Conservation (phyloP, 2,888 invertebrate species). For the Subacronicta megacephala region DNA sequence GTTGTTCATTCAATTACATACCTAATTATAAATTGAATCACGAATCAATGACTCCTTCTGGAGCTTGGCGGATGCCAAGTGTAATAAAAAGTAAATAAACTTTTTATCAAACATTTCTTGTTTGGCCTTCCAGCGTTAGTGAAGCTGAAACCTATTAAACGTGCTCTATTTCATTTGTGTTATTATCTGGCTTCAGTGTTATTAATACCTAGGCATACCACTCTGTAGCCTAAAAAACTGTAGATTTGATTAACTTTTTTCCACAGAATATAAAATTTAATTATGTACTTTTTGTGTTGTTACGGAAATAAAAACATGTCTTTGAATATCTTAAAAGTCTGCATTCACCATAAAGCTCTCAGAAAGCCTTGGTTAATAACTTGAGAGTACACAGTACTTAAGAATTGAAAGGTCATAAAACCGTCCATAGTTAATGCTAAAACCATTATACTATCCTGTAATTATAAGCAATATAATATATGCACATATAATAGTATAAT, state of each 20-base stretch:
- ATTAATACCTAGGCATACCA: neutral
- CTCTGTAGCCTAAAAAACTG: too few species aligned
- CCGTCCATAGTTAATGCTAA: conserved; percentile 3
- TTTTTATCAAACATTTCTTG: conserved; percentile 20
- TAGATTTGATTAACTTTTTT: too few species aligned
- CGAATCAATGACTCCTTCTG: conserved; percentile 2
- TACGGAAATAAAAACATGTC: too few species aligned
- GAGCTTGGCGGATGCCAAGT: neutral
- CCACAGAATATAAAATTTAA: too few species aligned
- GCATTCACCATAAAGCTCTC: conserved; percentile 1
- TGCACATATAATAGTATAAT: conserved; percentile 7
- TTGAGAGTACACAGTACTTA: conserved; percentile 6
- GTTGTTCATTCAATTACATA: too few species aligned
- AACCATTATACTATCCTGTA: conserved; percentile 8
- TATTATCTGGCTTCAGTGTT: neutral
- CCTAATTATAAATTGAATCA: conserved; percentile 6
- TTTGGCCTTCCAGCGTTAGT: conserved; percentile 33
- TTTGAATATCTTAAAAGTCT: conserved; percentile 1
- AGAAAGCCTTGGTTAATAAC: conserved; percentile 1
- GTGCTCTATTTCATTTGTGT: conserved; percentile 17
- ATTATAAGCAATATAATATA: conserved; percentile 13
- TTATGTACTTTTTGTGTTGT: too few species aligned
- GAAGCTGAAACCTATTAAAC: conserved; percentile 23
- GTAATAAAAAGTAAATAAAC: conserved; percentile 13
- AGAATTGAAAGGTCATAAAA: conserved; percentile 9